Percentiles rank a stretch among this genome's conserved stretches.
These are phyloP conservation scores for Orthonevra nobilis DNA, from an alignment of 2,888 invertebrate species.

Conservation along the genomic window DNA sequence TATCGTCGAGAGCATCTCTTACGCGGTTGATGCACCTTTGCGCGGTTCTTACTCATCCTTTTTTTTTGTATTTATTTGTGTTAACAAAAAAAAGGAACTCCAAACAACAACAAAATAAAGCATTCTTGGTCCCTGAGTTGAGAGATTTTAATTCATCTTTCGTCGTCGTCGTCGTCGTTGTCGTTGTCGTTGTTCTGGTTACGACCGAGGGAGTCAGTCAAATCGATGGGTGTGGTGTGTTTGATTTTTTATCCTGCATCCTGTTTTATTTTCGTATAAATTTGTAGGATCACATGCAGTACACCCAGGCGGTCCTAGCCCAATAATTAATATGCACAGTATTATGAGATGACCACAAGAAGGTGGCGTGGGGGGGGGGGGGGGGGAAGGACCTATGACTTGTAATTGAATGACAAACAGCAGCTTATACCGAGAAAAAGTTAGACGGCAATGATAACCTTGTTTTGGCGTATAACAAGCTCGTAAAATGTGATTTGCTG, in stretches of 20 bases:
- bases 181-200: no score
- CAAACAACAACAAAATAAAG: no score
- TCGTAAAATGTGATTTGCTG: conserved; percentile 66
- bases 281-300: conserved; percentile 35
- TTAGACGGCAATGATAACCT: conserved; percentile 58
- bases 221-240: conserved; percentile 61
- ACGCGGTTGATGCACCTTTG: conserved; percentile 62
- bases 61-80: neutral
- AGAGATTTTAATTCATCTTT: conserved; percentile 65
- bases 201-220: neutral
- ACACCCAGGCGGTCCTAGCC: conserved; percentile 55
- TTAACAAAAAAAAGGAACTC: conserved; percentile 40
- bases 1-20: conserved; percentile 63
- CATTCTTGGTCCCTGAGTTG: conserved; percentile 29
- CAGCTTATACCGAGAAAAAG: conserved; percentile 38
- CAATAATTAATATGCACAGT: conserved; percentile 60
- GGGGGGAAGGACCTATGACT: no score
- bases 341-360: conserved; percentile 59
- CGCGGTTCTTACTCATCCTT: conserved; percentile 13
- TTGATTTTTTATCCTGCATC: conserved; percentile 64
- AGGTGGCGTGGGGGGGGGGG: no score
- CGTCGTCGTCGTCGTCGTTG: conserved; percentile 13
- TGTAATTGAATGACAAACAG: conserved; percentile 55
- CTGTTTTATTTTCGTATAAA: conserved; percentile 59
- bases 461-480: conserved; percentile 64